Base-by-base conservation (phyloP, 2,888 invertebrate species). In the Nemoura dubitans region DNA sequence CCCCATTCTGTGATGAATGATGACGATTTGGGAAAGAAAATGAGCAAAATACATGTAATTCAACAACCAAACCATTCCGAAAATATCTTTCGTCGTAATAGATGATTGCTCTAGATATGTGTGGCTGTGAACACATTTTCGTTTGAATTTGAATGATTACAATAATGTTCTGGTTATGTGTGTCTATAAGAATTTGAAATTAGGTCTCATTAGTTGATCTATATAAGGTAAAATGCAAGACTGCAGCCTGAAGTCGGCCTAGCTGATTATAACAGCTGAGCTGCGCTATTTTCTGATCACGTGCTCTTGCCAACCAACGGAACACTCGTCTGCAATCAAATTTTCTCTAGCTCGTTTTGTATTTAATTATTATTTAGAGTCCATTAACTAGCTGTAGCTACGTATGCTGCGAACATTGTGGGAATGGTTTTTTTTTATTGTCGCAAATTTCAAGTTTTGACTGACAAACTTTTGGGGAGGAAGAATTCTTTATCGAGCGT, bases 91-190 rank as follows among this genome's bases (percentile, higher is more conserved):
- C 59, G 83, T 85, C 85, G 78, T 86, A 80, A 86, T 83, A 83
- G 82, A 86, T 82, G 85, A 83, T 86, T 87, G 87, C 86, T 87
- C 86, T 86, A 90, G 91, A 91, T 90, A 91, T 91, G 91, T 91
- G 91, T 91, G 91, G 91, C 91, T 91, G 91, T 91, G 91, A 91
- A 91, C 91, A 91, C 90, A 91, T 91, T 91, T 26, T 91, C 90
- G 89, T 90, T 89, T 90, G 59, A 59, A 59, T 59, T 59, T 59
- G 59, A 59, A 59, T 90, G 89, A 83, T 29, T 86, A 83, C 81
- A 87, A 87, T 85, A 85, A 76, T 86, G 83, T 85, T 86, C 87
- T 87, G 87, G 87, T 87, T 87, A 82, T 87, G 87, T 86, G 84
- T 85, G 42, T 81, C 28, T 81, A 16, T 59, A 59, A 59, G 16